phyloP scores from a whole-genome alignment of 1,140 invertebrate genomes.

The Lordiphosa clarofinis region DNA sequence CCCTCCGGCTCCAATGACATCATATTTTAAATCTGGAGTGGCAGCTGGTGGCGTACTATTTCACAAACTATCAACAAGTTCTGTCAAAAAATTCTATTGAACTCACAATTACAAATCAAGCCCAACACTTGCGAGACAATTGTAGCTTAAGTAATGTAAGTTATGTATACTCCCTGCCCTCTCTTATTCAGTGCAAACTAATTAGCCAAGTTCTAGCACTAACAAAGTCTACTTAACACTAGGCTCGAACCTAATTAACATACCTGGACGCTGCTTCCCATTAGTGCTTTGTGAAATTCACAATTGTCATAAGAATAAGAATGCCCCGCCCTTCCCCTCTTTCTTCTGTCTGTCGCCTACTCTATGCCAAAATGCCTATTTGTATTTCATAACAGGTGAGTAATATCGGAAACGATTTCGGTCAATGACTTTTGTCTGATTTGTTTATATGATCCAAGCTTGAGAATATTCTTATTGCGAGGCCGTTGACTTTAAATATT shows the following conservation, averaged over 20 bases:
- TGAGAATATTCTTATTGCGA: constrained; percentile 63
- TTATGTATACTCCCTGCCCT: too few species aligned
- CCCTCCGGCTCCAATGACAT: too few species aligned
- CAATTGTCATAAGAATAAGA: constrained; percentile 39
- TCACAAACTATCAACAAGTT: too few species aligned
- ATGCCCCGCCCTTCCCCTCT: not conserved
- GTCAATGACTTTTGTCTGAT: constrained; percentile 73
- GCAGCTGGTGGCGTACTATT: too few species aligned
- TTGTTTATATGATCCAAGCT: constrained; percentile 66
- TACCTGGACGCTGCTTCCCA: constrained; percentile 25
- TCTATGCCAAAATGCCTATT: constrained; percentile 43
- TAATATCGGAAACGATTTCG: constrained; percentile 73
- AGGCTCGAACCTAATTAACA: constrained; percentile 42
- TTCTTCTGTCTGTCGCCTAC: not conserved
- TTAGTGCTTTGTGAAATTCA: constrained; percentile 52
- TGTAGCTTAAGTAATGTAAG: too few species aligned
- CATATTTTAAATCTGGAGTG: too few species aligned
- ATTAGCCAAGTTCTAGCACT: constrained; percentile 15
- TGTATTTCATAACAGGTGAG: constrained; percentile 73
- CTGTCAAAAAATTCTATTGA: too few species aligned
- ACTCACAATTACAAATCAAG: too few species aligned
- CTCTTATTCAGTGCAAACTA: too few species aligned
- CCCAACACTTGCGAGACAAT: too few species aligned
- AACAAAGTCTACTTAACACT: constrained; percentile 11
- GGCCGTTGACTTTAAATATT: constrained; percentile 64